Evolutionary conservation across 2,113 vertebrate genomes (phyloP).

Genomic region (Equus przewalskii): DNA sequence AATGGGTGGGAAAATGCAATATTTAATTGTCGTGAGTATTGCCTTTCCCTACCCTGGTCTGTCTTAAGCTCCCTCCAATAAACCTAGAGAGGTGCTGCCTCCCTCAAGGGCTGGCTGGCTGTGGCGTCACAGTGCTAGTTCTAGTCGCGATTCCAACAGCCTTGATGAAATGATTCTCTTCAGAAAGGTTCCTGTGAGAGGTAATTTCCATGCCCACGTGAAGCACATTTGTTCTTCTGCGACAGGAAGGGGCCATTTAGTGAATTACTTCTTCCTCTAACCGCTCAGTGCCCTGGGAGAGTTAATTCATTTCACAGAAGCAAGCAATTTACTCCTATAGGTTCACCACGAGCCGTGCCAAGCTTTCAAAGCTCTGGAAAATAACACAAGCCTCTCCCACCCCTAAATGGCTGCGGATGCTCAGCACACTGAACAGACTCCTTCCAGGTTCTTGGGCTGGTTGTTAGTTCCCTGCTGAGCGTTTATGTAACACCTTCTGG

Average conservation of each 20-base stretch:
- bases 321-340: conserved; percentile 56
- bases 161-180: not conserved
- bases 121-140: not conserved
- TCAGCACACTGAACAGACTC: not conserved
- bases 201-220: not conserved
- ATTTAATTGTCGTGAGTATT: not conserved
- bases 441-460: conserved; percentile 15
- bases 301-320: conserved; percentile 58
- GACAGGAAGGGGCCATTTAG: conserved; percentile 52
- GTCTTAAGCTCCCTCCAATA: not conserved
- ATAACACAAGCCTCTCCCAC: not conserved
- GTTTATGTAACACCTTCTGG: conserved; percentile 28
- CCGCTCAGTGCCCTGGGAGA: conserved; percentile 20
- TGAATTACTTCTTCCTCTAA: conserved; percentile 62
- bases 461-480: not conserved
- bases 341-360: not conserved
- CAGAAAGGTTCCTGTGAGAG: not conserved
- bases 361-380: conserved; percentile 64
- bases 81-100: not conserved
- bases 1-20: not conserved
- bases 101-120: not conserved
- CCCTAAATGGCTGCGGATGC: not conserved
- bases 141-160: not conserved
- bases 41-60: not conserved
- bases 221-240: not conserved